phyloP scores from a whole-genome alignment of 2,888 invertebrate species.

The Amiota minor region DNA sequence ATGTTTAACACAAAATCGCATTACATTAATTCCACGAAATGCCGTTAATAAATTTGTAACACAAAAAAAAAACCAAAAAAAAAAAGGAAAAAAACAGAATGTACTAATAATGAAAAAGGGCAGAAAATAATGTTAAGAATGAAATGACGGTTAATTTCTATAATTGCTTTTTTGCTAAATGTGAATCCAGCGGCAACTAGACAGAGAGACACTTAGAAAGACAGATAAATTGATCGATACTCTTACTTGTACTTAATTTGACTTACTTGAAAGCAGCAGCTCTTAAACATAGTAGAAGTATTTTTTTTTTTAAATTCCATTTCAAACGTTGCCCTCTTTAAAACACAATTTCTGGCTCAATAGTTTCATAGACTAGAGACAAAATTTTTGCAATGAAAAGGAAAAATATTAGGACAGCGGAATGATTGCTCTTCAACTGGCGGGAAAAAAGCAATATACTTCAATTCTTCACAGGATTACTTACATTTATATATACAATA shows the following conservation, averaged over 20 bases:
- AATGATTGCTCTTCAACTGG: no score
- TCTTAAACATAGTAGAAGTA: no score
- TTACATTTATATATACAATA: no score
- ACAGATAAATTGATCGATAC: neutral
- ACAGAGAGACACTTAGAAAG: neutral
- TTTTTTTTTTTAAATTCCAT: no score
- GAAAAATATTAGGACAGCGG: no score
- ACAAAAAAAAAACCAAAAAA: slow-evolving; percentile 25
- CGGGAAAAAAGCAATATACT: no score
- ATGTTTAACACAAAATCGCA: neutral
- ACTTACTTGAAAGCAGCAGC: no score
- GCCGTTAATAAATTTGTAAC: slow-evolving; percentile 64
- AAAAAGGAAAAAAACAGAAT: slow-evolving; percentile 52
- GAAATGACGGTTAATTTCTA: slow-evolving; percentile 59
- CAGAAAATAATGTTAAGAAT: neutral
- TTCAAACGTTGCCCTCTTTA: no score
- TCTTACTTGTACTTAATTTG: slow-evolving; percentile 1
- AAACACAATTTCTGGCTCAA: neutral
- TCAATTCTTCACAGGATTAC: no score
- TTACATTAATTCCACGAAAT: slow-evolving; percentile 53
- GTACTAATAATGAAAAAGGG: neutral
- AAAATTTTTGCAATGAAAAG: no score
- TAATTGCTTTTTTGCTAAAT: slow-evolving; percentile 53
- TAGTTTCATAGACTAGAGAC: neutral
- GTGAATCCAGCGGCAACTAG: neutral